A percentile compares a stretch with the other conserved stretches of the same genome.
These are phyloP conservation scores for Ophiothrix spiculata DNA, from an alignment of 35 echinoderm and acorn worm species.

Conservation along the genomic window DNA sequence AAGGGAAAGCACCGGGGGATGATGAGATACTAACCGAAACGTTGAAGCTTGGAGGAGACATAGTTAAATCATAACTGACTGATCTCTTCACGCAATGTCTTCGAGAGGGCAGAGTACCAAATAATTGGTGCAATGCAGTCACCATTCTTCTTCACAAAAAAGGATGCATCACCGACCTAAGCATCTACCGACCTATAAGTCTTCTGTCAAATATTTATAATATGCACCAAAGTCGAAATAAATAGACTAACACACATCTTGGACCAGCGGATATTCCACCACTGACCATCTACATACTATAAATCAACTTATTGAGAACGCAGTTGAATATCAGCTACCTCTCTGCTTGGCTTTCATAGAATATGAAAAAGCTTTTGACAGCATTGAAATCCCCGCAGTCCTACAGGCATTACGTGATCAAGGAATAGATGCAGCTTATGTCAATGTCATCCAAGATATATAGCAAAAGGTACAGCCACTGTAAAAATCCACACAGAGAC, in stretches of 20 bases:
- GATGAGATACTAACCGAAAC: not conserved
- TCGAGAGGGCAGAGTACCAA: not conserved
- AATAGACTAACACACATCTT: constrained; percentile 7
- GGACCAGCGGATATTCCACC: not conserved
- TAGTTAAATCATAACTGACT: not conserved
- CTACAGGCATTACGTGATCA: too few species aligned
- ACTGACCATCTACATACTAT: constrained; percentile 30
- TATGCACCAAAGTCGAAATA: not conserved
- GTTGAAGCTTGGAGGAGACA: not conserved
- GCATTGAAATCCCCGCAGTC: too few species aligned
- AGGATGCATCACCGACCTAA: constrained; percentile 12
- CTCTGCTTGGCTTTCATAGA: constrained; percentile 13
- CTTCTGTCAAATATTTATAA: constrained; percentile 13
- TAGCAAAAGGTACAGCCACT: not conserved
- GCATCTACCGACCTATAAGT: constrained; percentile 20
- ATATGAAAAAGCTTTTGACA: too few species aligned
- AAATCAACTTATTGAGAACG: constrained; percentile 15
- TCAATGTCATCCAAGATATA: too few species aligned
- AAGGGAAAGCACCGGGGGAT: not conserved
- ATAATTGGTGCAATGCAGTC: not conserved
- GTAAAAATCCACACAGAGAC: not conserved
- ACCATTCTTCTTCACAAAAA: constrained; percentile 31
- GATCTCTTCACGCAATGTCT: not conserved
- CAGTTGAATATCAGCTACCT: not conserved
- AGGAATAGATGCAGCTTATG: too few species aligned